Evolutionary conservation across 2,888 invertebrate species (phyloP).

Genomic region (Hypolimnas misippus): DNA sequence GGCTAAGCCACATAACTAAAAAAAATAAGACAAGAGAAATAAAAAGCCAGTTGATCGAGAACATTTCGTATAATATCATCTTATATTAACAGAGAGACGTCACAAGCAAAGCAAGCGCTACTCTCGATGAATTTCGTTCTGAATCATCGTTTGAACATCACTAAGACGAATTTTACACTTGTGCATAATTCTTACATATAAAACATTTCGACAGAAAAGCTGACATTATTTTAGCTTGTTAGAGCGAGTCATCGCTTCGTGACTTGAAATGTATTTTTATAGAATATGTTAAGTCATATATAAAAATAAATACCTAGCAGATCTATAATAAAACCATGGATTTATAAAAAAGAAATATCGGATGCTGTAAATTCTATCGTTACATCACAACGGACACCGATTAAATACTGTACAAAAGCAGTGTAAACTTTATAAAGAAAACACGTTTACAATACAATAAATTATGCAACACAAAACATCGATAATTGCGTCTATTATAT

Average conservation of each 20-base stretch:
- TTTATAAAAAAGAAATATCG: constrained; percentile 16
- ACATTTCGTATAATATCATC: constrained; percentile 75
- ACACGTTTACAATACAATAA: constrained; percentile 74
- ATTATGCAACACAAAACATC: constrained; percentile 76
- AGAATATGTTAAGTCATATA: constrained; percentile 27
- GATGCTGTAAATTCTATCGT: constrained; percentile 28
- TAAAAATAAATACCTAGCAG: constrained; percentile 74
- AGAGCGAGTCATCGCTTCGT: constrained; percentile 37
- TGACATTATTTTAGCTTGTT: constrained; percentile 9
- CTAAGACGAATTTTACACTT: constrained; percentile 38
- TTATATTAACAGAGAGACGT: constrained; percentile 69
- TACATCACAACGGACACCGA: constrained; percentile 30
- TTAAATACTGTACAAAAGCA: constrained; percentile 65
- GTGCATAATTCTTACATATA: constrained; percentile 43
- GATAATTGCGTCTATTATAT: constrained; percentile 52
- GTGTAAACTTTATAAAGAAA: constrained; percentile 68
- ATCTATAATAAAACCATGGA: constrained; percentile 56
- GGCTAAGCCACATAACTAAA: constrained; percentile 23
- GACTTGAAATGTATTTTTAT: constrained; percentile 25
- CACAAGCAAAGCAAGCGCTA: constrained; percentile 55
- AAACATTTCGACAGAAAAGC: constrained; percentile 33
- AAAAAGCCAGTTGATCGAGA: constrained; percentile 63
- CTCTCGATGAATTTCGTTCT: constrained; percentile 36
- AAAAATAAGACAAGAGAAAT: constrained; percentile 46
- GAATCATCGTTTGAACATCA: constrained; percentile 31